Percentiles rank a stretch among this genome's conserved stretches.
Evolutionary conservation across 2,113 vertebrate genomes (phyloP).

Genomic region (Ciconia stormi): DNA sequence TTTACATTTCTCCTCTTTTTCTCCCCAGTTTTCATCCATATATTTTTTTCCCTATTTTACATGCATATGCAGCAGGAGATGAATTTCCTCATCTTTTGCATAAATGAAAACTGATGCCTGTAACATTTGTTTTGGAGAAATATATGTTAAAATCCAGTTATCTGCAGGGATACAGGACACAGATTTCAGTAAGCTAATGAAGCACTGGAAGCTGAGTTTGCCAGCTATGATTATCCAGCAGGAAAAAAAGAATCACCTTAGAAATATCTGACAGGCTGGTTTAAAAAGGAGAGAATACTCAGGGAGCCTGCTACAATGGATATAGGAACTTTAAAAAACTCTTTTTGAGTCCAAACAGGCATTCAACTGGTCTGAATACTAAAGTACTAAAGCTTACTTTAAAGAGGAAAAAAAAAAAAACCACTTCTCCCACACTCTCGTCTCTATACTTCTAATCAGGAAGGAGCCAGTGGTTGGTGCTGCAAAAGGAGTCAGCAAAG

Average conservation of each 20-base stretch:
- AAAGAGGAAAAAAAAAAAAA: background rate
- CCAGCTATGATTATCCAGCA: background rate
- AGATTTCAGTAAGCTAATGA: constrained; percentile 38
- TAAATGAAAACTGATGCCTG: background rate
- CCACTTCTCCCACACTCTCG: background rate
- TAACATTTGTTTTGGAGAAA: constrained; percentile 25
- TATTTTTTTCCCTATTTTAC: background rate
- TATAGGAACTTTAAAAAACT: background rate
- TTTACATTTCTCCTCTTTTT: background rate
- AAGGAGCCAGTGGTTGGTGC: background rate
- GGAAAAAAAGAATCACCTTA: background rate
- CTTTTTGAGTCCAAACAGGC: background rate
- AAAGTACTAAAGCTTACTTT: background rate
- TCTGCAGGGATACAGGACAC: constrained; percentile 8
- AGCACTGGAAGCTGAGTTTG: background rate
- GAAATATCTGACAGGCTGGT: constrained; percentile 25
- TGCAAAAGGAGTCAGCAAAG: background rate
- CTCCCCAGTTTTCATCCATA: background rate
- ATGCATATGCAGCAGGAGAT: background rate
- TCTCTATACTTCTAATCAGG: background rate
- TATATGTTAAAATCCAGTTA: background rate
- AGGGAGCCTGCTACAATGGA: background rate
- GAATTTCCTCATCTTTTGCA: background rate
- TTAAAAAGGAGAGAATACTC: constrained; percentile 9
- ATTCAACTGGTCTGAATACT: background rate